phyloP scores from a whole-genome alignment of 1,140 invertebrate species.

The Neuroterus valhalla region DNA sequence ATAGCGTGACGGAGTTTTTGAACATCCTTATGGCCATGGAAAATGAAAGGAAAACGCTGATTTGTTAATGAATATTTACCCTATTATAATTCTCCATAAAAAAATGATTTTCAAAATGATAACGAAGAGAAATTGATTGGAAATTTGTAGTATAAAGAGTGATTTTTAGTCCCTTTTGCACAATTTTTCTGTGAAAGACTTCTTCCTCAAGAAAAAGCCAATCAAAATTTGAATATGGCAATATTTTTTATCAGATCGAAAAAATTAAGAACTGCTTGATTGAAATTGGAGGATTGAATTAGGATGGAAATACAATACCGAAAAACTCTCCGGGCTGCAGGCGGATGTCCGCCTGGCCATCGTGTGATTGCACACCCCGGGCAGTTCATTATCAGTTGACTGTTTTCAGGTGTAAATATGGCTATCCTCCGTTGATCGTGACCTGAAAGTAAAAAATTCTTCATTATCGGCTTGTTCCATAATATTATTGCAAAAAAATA shows the following conservation, averaged over 20 bases:
- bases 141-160: too few species aligned
- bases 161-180: too few species aligned
- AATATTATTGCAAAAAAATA: too few species aligned
- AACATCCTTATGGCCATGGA: too few species aligned
- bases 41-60: too few species aligned
- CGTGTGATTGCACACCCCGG: constrained; percentile 80
- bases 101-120: too few species aligned
- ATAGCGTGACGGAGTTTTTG: too few species aligned
- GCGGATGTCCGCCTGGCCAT: constrained; percentile 86
- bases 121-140: too few species aligned
- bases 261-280: constrained; percentile 2
- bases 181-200: too few species aligned
- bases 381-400: constrained; percentile 83
- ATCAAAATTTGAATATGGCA: constrained; percentile 10
- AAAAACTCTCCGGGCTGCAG: constrained; percentile 82
- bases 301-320: constrained; percentile 54
- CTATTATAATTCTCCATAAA: too few species aligned
- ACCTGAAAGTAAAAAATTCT: constrained; percentile 75
- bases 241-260: constrained; percentile 38
- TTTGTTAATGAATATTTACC: too few species aligned
- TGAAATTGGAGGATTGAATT: constrained; percentile 31
- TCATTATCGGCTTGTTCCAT: too few species aligned
- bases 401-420: constrained; percentile 82
- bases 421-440: constrained; percentile 82
- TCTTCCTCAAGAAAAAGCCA: not conserved